Conservation (phyloP, 2,797 vertebrate species). For the Crocidura indochinensis region DNA sequence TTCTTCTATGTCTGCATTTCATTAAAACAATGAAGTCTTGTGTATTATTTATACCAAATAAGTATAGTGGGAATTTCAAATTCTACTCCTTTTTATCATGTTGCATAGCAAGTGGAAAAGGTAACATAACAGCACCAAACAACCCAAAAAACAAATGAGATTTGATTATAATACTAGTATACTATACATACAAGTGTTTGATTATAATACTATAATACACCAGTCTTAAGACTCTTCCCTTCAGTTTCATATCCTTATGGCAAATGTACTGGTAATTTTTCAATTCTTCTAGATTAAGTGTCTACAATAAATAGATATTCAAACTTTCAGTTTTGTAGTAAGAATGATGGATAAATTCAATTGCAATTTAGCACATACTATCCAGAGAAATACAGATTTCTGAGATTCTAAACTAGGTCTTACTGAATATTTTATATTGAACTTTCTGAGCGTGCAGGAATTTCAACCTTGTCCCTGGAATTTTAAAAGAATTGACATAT, state of each 20-base stretch:
- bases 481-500: slow-evolving; percentile 28
- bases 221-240: background rate
- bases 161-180: no score
- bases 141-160: background rate
- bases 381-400: background rate
- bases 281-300: background rate
- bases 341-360: slow-evolving; percentile 12
- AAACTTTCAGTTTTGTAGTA: background rate
- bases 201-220: no score
- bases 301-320: background rate
- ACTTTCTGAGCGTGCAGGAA: slow-evolving; percentile 3
- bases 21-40: background rate
- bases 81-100: background rate
- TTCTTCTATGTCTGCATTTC: background rate
- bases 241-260: background rate
- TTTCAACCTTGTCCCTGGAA: slow-evolving; percentile 40
- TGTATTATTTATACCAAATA: background rate
- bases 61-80: background rate
- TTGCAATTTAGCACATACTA: background rate
- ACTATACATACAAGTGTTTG: no score
- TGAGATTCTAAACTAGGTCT: background rate
- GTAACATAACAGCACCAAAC: background rate
- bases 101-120: background rate
- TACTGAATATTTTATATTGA: slow-evolving; percentile 37
- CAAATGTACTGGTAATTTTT: background rate